Percentiles rank a stretch among this genome's conserved stretches.
Evolutionary conservation across 2,888 invertebrate species (phyloP).

Genomic region (Serripes groenlandicus): DNA sequence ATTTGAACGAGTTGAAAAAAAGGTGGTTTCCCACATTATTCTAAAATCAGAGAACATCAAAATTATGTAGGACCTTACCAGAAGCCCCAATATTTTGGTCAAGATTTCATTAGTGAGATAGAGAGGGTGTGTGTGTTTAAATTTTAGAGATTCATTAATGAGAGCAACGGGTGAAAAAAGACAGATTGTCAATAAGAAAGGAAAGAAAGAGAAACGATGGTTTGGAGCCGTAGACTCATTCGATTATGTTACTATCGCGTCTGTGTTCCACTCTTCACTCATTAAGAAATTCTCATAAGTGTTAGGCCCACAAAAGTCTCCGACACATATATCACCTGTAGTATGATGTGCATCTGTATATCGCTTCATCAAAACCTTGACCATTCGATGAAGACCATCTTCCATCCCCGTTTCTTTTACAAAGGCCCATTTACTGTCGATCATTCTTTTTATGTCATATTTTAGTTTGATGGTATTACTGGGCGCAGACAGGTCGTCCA

Average conservation of each 20-base stretch:
- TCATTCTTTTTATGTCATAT: too few species aligned
- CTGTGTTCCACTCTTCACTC: slow-evolving; percentile 26
- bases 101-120: slow-evolving; percentile 39
- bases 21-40: slow-evolving; percentile 68
- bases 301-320: too few species aligned
- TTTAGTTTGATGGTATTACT: too few species aligned
- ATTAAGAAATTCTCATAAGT: slow-evolving; percentile 32
- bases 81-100: slow-evolving; percentile 36
- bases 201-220: slow-evolving; percentile 5
- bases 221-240: slow-evolving; percentile 40
- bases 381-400: too few species aligned
- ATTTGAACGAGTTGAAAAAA: slow-evolving; percentile 52
- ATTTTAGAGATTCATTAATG: slow-evolving; percentile 47
- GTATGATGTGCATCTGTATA: too few species aligned
- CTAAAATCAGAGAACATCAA: slow-evolving; percentile 54
- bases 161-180: slow-evolving; percentile 32
- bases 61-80: slow-evolving; percentile 62
- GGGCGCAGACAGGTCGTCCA: too few species aligned
- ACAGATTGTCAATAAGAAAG: slow-evolving; percentile 9
- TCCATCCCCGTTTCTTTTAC: too few species aligned
- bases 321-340: too few species aligned
- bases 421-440: too few species aligned
- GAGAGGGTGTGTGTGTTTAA: slow-evolving; percentile 38
- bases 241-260: slow-evolving; percentile 38
- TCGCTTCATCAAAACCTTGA: too few species aligned